Evolutionary conservation across 2,113 vertebrate genomes (phyloP), one percentile per base, ranked within the genome.

Genomic region (Clarias macrocephalus): DNA sequence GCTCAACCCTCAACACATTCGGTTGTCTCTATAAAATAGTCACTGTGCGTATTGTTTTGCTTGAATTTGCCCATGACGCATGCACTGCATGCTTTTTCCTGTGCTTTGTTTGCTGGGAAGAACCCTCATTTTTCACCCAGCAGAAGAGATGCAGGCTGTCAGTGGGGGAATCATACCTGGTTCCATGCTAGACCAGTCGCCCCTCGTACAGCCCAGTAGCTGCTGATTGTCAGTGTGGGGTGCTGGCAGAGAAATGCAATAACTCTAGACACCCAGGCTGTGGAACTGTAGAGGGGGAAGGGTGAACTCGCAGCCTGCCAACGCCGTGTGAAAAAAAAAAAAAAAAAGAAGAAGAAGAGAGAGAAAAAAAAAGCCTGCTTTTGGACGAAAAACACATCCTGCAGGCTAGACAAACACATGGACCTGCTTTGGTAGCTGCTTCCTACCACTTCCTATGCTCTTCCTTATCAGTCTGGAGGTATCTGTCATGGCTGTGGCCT

Each of bases 81-180:
- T 83, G 54, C 72, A 70, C 54, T 86, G 77, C 85, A 37, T 11
- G 21, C 42, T 16, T 85, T 83, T 86, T 68, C 56, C 72, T 81
- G 83, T 68, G 82, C 72, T 65, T 28, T 89, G 83, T 85, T 80
- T 87, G 42, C 25, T 28, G 30, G 73, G 18, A 56, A 3, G 48
- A 56, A 72, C 73, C 42, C 62, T 80, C 57, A 87, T 75, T 89
- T 79, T 85, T 77, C 89, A 83, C 72, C 87, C 85, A 82, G 88
- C 87, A 87, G 87, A 88, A 86, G 85, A 87, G 85, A 88, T 90
- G 89, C 89, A 90, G 87, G 70, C 84, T 90, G 89, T 90, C 89
- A 90, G 89, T 82, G 77, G 81, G 70, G 81, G 86, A 89, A 87
- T 89, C 90, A 86, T 87, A 89, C 88, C 87, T 90, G 89, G 88